Evolutionary conservation across 2,113 vertebrate genomes (phyloP).

Genomic region (Myiagra hebetior): DNA sequence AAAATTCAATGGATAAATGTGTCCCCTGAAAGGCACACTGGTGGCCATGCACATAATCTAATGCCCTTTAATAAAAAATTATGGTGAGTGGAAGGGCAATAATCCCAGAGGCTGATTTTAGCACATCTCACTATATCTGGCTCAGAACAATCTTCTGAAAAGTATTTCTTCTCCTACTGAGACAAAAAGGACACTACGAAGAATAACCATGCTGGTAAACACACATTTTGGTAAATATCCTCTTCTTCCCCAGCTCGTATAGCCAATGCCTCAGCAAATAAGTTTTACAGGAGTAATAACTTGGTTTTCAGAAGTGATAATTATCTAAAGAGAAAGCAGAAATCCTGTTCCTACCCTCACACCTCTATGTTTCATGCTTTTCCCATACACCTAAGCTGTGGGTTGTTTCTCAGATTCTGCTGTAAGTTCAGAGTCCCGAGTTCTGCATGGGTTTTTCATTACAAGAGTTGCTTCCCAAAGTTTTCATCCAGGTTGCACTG

Average conservation of each 20-base stretch:
- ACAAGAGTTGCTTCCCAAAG: not conserved
- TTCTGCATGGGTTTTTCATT: not conserved
- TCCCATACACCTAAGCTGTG: not conserved
- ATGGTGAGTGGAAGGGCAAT: not conserved
- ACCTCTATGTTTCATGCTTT: not conserved
- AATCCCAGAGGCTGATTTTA: not conserved
- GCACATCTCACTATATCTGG: not conserved
- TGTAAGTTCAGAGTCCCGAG: not conserved
- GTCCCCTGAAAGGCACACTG: not conserved
- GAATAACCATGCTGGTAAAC: not conserved
- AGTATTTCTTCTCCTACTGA: not conserved
- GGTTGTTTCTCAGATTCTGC: not conserved
- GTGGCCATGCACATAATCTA: not conserved
- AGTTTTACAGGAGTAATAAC: not conserved
- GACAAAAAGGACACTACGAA: not conserved
- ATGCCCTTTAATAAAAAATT: not conserved
- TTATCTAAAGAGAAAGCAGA: not conserved
- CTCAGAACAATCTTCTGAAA: not conserved
- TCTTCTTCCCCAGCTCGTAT: not conserved
- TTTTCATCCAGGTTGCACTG: not conserved
- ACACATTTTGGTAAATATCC: rapidly evolving
- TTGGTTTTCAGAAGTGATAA: not conserved
- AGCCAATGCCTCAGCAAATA: not conserved
- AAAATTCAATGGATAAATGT: not conserved
- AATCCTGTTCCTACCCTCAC: not conserved